phyloP scores from a whole-genome alignment of 2,888 invertebrate genomes.

The Conistra vaccinii region DNA sequence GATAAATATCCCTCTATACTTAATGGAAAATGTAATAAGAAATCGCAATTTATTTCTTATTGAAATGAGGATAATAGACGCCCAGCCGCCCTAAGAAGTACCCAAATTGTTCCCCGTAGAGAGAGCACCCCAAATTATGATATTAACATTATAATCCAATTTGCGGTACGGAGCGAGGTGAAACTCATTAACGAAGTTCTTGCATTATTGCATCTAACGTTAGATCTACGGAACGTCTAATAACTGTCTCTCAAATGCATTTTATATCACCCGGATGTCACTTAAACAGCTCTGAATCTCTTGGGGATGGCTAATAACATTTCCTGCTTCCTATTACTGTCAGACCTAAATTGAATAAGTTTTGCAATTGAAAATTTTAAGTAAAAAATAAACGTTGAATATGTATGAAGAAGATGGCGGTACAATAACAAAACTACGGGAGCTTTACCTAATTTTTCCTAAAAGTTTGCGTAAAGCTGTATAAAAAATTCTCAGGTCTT shows the following conservation, averaged over 20 bases:
- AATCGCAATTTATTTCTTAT: conserved; percentile 91
- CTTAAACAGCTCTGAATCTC: conserved; percentile 73
- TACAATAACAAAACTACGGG: conserved; percentile 52
- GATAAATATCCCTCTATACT: conserved; percentile 84
- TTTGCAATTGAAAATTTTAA: conserved; percentile 63
- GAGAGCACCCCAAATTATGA: conserved; percentile 81
- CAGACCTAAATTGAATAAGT: conserved; percentile 80
- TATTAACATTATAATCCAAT: conserved; percentile 90
- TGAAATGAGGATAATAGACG: conserved; percentile 89
- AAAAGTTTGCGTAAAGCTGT: conserved; percentile 32
- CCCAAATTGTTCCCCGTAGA: conserved; percentile 84
- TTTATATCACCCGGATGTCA: conserved; percentile 77
- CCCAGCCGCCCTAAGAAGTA: conserved; percentile 82
- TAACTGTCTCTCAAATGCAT: conserved; percentile 80
- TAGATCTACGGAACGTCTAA: conserved; percentile 73
- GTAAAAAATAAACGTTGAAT: conserved; percentile 58
- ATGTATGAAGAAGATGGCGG: conserved; percentile 50
- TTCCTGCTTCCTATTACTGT: conserved; percentile 80
- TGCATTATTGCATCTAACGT: conserved; percentile 87
- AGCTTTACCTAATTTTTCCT: conserved; percentile 46
- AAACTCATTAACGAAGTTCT: conserved; percentile 87
- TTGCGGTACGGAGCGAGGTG: conserved; percentile 84
- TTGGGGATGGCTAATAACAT: conserved; percentile 79
- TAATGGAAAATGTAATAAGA: conserved; percentile 89
- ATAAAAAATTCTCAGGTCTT: conserved; percentile 54